A percentile compares a stretch with the other conserved stretches of the same genome.
These are phyloP conservation scores for Hesperia comma DNA, from an alignment of 2,888 invertebrate genomes.

Conservation along the genomic window DNA sequence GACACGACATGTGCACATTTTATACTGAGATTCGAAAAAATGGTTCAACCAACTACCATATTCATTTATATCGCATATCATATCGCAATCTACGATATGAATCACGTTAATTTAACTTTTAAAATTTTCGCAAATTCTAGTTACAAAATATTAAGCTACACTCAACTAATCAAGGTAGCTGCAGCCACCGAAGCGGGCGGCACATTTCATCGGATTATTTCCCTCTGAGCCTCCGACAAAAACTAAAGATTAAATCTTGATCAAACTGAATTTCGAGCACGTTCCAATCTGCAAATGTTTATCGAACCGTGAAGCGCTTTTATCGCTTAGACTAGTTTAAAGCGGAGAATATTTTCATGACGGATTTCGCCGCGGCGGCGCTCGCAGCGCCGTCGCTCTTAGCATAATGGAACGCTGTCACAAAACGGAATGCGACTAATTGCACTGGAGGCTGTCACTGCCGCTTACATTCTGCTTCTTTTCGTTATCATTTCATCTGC, in stretches of 20 bases:
- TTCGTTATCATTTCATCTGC: slow-evolving; percentile 16
- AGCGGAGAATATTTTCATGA: slow-evolving; percentile 27
- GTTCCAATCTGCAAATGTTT: slow-evolving; percentile 34
- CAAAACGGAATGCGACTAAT: slow-evolving; percentile 36
- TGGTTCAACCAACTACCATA: too few species aligned
- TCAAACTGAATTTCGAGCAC: slow-evolving; percentile 29
- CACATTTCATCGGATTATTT: slow-evolving; percentile 1
- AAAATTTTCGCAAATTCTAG: too few species aligned
- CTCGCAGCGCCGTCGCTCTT: slow-evolving; percentile 28
- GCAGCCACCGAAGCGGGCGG: not conserved
- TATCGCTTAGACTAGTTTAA: slow-evolving; percentile 28
- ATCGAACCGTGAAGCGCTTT: slow-evolving; percentile 29
- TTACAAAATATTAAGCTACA: too few species aligned
- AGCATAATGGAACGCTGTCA: slow-evolving; percentile 36
- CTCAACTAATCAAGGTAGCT: not conserved
- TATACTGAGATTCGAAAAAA: too few species aligned
- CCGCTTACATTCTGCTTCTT: slow-evolving; percentile 32
- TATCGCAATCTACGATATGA: too few species aligned
- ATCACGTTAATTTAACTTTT: too few species aligned
- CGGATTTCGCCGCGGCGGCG: slow-evolving; percentile 12
- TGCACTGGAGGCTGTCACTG: slow-evolving; percentile 36
- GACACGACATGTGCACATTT: too few species aligned
- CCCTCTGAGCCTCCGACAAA: slow-evolving; percentile 7
- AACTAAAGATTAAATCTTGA: slow-evolving; percentile 24
- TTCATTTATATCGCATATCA: too few species aligned